These are phyloP conservation scores for Etia nguti DNA, from an alignment of 2,113 vertebrate species.

Conservation along the genomic window DNA sequence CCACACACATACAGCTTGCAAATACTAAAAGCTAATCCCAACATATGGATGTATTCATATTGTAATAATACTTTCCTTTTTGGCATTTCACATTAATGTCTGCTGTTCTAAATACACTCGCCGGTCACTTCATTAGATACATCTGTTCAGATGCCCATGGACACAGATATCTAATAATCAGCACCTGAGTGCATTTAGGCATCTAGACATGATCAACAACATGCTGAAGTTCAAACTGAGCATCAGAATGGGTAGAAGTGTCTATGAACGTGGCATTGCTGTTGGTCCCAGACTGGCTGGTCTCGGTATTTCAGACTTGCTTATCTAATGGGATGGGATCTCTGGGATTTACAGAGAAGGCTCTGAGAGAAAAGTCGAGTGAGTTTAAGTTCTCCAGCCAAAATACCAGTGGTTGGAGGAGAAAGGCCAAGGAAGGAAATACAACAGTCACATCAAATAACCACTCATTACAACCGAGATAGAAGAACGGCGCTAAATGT, in stretches of 20 bases:
- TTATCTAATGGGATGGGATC: background rate
- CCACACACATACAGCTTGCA: background rate
- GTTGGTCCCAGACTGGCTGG: background rate
- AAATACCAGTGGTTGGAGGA: background rate
- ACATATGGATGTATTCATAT: background rate
- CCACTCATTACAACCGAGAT: background rate
- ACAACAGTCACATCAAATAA: background rate
- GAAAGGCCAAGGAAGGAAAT: background rate
- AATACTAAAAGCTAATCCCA: background rate
- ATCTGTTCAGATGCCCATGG: background rate
- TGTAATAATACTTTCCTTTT: background rate
- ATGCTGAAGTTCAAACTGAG: background rate
- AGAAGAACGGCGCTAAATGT: background rate
- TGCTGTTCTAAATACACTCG: background rate
- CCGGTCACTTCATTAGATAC: background rate
- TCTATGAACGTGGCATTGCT: background rate
- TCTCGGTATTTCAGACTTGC: background rate
- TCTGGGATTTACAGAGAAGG: background rate
- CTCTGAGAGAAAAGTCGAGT: background rate
- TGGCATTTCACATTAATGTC: background rate
- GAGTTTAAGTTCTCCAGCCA: background rate
- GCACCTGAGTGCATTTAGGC: background rate
- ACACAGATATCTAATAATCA: background rate
- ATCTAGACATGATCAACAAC: background rate
- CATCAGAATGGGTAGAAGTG: background rate